phyloP scores from a whole-genome alignment of 2,113 vertebrate species.

The Anolis carolinensis region DNA sequence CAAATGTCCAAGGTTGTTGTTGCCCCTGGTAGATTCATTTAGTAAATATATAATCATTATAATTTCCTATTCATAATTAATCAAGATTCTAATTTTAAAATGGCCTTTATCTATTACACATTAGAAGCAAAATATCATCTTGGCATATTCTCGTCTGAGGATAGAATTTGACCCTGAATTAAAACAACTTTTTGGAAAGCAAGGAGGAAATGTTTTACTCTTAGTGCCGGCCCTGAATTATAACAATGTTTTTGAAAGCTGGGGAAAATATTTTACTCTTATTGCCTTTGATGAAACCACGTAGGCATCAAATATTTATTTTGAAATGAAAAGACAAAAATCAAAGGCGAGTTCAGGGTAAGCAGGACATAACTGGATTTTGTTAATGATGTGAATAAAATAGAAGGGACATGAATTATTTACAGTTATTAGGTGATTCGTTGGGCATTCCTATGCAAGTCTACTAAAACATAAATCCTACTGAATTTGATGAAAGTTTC shows the following conservation, averaged over 20 bases:
- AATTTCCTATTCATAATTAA: slow-evolving; percentile 17
- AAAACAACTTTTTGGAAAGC: slow-evolving; percentile 44
- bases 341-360: slow-evolving; percentile 44
- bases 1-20: background rate
- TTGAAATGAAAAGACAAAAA: slow-evolving; percentile 51
- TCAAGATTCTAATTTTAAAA: slow-evolving; percentile 26
- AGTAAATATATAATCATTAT: slow-evolving; percentile 31
- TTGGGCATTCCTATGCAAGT: background rate
- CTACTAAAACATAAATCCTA: background rate
- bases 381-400: slow-evolving; percentile 54
- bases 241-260: slow-evolving; percentile 42
- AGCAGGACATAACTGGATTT: slow-evolving; percentile 17
- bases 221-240: slow-evolving; percentile 13
- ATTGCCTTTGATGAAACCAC: slow-evolving; percentile 46
- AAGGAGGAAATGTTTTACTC: slow-evolving; percentile 29
- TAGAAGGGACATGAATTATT: slow-evolving; percentile 45
- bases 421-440: slow-evolving; percentile 21
- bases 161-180: slow-evolving; percentile 21
- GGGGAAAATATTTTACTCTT: slow-evolving; percentile 29
- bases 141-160: background rate
- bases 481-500: background rate
- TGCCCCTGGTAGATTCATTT: background rate
- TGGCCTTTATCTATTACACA: background rate
- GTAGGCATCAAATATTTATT: slow-evolving; percentile 53
- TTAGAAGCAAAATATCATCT: slow-evolving; percentile 11